Conservation (phyloP, 1,140 invertebrate species). For the Orius insidiosus region DNA sequence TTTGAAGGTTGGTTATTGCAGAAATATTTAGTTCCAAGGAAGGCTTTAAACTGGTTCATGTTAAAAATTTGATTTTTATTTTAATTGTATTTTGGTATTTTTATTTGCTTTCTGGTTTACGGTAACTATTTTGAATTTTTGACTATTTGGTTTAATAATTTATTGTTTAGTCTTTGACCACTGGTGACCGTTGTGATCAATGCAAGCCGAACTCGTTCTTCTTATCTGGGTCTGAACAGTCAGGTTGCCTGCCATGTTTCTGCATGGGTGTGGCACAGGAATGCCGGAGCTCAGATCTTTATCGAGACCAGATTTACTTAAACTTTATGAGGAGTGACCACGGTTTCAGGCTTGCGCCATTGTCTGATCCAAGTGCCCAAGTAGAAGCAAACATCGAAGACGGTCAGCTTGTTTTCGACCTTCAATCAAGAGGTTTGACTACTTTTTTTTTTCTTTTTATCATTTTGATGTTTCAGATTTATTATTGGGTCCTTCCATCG, state of each 20-base stretch:
- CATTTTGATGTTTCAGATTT: too few relatives aligned
- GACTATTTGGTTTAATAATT: slow-evolving; percentile 20
- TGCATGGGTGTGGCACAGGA: slow-evolving; percentile 67
- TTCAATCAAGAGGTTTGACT: slow-evolving; percentile 22
- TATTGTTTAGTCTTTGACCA: slow-evolving; percentile 38
- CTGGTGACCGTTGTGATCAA: slow-evolving; percentile 61
- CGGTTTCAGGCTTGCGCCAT: slow-evolving; percentile 34
- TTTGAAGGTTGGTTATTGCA: too few relatives aligned
- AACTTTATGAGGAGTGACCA: slow-evolving; percentile 33
- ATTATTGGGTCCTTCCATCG: slow-evolving; percentile 61
- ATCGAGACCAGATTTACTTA: slow-evolving; percentile 39
- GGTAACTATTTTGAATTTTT: background rate
- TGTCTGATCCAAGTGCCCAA: too few relatives aligned
- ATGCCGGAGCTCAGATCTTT: slow-evolving; percentile 56
- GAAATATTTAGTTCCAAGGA: too few relatives aligned
- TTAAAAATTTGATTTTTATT: background rate
- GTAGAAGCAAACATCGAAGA: slow-evolving; percentile 25
- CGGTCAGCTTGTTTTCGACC: slow-evolving; percentile 18
- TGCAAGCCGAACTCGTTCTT: slow-evolving; percentile 69
- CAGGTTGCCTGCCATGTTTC: slow-evolving; percentile 85
- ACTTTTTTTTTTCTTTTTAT: too few relatives aligned
- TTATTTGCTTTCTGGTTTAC: slow-evolving; percentile 8
- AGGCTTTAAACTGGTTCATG: too few relatives aligned
- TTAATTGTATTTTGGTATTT: slow-evolving; percentile 9
- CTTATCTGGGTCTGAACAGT: slow-evolving; percentile 46